phyloP scores from a whole-genome alignment of 1,140 invertebrate genomes.

The Diorhabda carinulata region DNA sequence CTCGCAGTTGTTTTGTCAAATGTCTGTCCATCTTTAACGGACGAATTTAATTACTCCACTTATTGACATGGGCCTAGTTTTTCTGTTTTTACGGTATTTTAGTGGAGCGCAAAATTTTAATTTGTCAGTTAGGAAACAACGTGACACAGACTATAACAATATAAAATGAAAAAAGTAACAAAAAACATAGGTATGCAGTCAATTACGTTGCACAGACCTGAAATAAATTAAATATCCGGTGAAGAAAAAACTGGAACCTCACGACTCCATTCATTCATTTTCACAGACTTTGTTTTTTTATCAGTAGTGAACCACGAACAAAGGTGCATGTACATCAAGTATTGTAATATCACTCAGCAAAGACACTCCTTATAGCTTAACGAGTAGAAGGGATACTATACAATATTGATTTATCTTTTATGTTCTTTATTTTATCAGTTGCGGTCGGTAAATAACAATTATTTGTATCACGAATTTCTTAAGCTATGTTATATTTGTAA shows the following conservation, averaged over 20 bases:
- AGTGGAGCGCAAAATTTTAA: not conserved
- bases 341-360: not conserved
- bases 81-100: not conserved
- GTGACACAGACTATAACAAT: not conserved
- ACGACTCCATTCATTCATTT: not conserved
- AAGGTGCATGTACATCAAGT: constrained; percentile 1
- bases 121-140: not conserved
- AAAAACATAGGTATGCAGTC: not conserved
- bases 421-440: too few relatives aligned
- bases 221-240: constrained; percentile 1
- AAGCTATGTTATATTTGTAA: too few relatives aligned
- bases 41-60: too few relatives aligned
- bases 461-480: too few relatives aligned
- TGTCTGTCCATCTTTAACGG: too few relatives aligned
- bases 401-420: too few relatives aligned
- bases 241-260: constrained; percentile 1
- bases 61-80: too few relatives aligned
- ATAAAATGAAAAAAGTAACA: not conserved
- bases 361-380: not conserved
- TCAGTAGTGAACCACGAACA: constrained; percentile 1
- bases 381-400: not conserved
- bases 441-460: too few relatives aligned
- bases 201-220: not conserved
- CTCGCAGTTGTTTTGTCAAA: too few relatives aligned
- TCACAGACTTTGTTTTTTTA: not conserved